These are phyloP conservation scores for Drosophila mettleri DNA, from an alignment of 2,888 invertebrate genomes.

Conservation along the genomic window DNA sequence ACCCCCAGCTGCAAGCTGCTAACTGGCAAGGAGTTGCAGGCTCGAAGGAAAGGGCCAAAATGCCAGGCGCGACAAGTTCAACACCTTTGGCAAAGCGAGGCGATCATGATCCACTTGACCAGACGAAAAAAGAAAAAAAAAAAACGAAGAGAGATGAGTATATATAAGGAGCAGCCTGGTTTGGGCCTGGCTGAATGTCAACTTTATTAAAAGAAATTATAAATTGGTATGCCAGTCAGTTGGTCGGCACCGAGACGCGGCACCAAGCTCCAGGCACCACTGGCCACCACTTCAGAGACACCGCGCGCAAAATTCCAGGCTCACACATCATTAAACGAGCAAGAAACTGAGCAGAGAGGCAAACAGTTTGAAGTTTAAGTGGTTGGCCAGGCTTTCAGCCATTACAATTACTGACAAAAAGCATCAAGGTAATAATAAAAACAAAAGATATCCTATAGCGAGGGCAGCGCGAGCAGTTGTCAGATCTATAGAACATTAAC, in stretches of 20 bases:
- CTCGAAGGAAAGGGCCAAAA: slow-evolving; percentile 65
- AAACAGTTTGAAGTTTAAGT: slow-evolving; percentile 42
- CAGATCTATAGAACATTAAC: not conserved
- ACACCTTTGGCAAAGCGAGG: slow-evolving; percentile 55
- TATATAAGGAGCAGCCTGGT: slow-evolving; percentile 9
- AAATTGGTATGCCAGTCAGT: slow-evolving; percentile 78
- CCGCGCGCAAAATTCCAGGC: slow-evolving; percentile 80
- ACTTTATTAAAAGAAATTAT: slow-evolving; percentile 81
- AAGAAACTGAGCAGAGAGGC: slow-evolving; percentile 50
- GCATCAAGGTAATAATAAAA: slow-evolving; percentile 77
- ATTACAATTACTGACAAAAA: slow-evolving; percentile 81
- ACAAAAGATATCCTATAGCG: slow-evolving; percentile 42
- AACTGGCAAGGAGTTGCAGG: slow-evolving; percentile 3
- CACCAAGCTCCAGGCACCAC: slow-evolving; percentile 15
- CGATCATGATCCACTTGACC: slow-evolving; percentile 73
- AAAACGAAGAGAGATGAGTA: slow-evolving; percentile 15
- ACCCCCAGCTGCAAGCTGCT: slow-evolving; percentile 33
- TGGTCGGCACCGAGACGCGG: slow-evolving; percentile 34
- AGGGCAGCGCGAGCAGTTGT: slow-evolving; percentile 26
- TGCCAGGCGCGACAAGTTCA: slow-evolving; percentile 75
- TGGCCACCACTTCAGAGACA: slow-evolving; percentile 61
- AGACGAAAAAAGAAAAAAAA: slow-evolving; percentile 60
- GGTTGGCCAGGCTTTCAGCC: slow-evolving; percentile 63
- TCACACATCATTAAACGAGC: slow-evolving; percentile 79
- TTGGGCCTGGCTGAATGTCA: slow-evolving; percentile 64